These are phyloP conservation scores for Agrilus planipennis DNA, from an alignment of 1,140 invertebrate genomes.

Conservation along the genomic window DNA sequence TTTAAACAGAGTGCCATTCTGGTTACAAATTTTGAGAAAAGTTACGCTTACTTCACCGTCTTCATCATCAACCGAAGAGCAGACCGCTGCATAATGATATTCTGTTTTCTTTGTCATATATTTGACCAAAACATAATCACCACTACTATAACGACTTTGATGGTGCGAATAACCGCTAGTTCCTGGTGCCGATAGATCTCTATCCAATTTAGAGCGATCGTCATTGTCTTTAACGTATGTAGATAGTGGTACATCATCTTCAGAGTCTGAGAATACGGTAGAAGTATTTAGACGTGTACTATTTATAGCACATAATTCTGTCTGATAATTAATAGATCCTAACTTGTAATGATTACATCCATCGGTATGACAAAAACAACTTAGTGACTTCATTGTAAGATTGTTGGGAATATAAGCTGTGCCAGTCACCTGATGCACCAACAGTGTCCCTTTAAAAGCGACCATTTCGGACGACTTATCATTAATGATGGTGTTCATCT, in stretches of 20 bases:
- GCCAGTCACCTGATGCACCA: conserved; percentile 2
- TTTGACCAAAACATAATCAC: conserved; percentile 3
- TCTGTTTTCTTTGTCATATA: background rate
- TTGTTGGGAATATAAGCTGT: background rate
- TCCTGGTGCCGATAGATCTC: background rate
- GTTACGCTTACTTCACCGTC: background rate
- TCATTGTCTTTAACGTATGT: background rate
- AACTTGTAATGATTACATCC: background rate
- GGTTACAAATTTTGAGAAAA: conserved; percentile 9
- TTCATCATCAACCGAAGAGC: background rate
- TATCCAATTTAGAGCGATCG: background rate
- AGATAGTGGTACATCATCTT: background rate
- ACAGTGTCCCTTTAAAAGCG: conserved; percentile 17
- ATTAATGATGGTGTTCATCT: conserved; percentile 10
- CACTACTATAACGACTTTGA: conserved; percentile 1
- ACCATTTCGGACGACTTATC: conserved; percentile 11
- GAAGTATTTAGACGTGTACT: conserved; percentile 3
- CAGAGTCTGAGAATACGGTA: background rate
- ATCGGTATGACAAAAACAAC: background rate
- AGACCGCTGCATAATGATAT: background rate
- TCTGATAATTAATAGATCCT: conserved; percentile 1
- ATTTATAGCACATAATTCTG: no score
- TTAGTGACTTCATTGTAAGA: background rate
- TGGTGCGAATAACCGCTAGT: background rate
- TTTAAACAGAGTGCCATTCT: conserved; percentile 8